Conservation (phyloP, 2,888 invertebrate species). For the Lithosia quadra region DNA sequence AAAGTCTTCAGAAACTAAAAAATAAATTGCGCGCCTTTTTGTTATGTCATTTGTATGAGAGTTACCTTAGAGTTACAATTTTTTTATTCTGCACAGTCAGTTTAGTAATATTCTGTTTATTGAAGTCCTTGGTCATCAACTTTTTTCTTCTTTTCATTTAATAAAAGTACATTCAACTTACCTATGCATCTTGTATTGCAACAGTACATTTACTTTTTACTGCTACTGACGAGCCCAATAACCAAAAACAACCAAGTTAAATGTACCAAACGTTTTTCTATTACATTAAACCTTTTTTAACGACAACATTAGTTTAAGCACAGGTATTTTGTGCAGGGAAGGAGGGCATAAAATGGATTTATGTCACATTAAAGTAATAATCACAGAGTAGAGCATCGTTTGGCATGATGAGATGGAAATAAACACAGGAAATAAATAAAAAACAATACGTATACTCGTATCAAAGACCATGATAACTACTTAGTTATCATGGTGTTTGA, state of each 20-base stretch:
- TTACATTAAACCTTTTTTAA: slow-evolving; percentile 61
- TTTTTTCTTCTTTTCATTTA: no score
- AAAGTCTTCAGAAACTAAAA: not conserved
- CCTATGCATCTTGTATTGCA: not conserved
- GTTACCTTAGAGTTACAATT: not conserved
- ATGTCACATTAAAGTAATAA: slow-evolving; percentile 40
- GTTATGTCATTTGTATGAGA: not conserved
- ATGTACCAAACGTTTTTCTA: slow-evolving; percentile 67
- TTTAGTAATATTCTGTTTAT: no score
- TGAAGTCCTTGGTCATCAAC: no score
- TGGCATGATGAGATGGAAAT: not conserved
- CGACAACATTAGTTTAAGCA: slow-evolving; percentile 50
- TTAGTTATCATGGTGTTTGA: no score
- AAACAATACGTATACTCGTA: not conserved
- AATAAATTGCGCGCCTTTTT: not conserved
- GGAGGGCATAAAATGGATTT: slow-evolving; percentile 46
- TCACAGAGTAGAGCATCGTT: slow-evolving; percentile 27
- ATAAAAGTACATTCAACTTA: no score
- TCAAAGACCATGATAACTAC: no score
- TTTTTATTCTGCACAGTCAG: no score
- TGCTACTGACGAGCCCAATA: slow-evolving; percentile 32
- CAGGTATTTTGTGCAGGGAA: slow-evolving; percentile 37
- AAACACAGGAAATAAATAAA: not conserved
- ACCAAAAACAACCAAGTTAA: slow-evolving; percentile 50
- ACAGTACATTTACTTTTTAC: slow-evolving; percentile 18